phyloP scores from a whole-genome alignment of 2,888 invertebrate genomes.

The Lomographa bimaculata region DNA sequence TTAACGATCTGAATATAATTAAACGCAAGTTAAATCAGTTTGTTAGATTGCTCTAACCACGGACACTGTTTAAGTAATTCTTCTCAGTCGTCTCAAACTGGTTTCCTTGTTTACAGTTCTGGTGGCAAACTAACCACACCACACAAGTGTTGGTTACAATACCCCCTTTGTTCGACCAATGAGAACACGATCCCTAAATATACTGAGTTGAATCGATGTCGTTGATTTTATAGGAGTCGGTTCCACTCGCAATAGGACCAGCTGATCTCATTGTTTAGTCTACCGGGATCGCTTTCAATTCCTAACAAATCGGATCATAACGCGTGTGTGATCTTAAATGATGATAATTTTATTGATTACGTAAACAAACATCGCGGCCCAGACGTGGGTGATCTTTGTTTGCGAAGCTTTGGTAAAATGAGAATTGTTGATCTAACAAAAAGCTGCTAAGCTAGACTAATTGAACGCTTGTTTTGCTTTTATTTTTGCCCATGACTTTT shows the following conservation, averaged over 20 bases:
- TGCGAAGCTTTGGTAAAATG: conserved; percentile 10
- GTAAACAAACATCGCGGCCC: conserved; percentile 22
- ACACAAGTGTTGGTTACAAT: conserved; percentile 27
- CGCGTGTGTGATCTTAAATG: conserved; percentile 44
- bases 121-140: conserved; percentile 8
- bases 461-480: too few species aligned
- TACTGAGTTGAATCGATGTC: conserved; percentile 27
- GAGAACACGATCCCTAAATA: conserved; percentile 34
- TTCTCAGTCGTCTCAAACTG: too few species aligned
- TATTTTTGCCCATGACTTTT: too few species aligned
- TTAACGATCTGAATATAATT: too few species aligned
- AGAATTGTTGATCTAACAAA: too few species aligned
- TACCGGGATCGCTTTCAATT: conserved; percentile 63
- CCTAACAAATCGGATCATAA: conserved; percentile 55
- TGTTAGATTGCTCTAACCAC: too few species aligned
- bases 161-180: conserved; percentile 27
- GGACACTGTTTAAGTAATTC: too few species aligned
- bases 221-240: conserved; percentile 33
- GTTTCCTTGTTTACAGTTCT: conserved; percentile 9
- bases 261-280: conserved; percentile 83
- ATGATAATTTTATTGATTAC: conserved; percentile 41
- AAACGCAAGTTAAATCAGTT: too few species aligned
- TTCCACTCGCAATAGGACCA: conserved; percentile 49
- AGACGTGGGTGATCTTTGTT: conserved; percentile 22
- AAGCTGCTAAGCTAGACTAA: too few species aligned